Evolutionary conservation across 1,140 invertebrate species (phyloP).

Genomic region (Ericerus pela): DNA sequence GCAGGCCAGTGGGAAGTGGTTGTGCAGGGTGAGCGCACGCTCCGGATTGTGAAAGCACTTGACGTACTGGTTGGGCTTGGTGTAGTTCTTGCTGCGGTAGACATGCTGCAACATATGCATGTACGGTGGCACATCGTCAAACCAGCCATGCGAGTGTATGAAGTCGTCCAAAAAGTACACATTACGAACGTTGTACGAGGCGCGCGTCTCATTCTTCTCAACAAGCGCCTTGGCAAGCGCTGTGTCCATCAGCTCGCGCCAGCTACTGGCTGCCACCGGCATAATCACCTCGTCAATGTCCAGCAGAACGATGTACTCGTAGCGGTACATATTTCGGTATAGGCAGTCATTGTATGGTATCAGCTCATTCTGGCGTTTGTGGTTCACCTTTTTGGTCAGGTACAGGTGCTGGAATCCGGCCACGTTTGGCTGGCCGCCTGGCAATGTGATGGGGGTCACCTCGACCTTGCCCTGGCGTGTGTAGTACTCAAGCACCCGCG

Average conservation of each 20-base stretch:
- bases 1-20: slow-evolving; percentile 82
- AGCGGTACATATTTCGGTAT: slow-evolving; percentile 81
- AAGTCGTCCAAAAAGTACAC: slow-evolving; percentile 90
- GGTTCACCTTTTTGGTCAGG: slow-evolving; percentile 71
- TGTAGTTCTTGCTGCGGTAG: slow-evolving; percentile 76
- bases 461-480: slow-evolving; percentile 55
- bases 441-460: slow-evolving; percentile 72
- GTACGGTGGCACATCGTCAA: slow-evolving; percentile 69
- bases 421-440: slow-evolving; percentile 79
- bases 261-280: slow-evolving; percentile 58
- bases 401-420: slow-evolving; percentile 77
- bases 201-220: slow-evolving; percentile 54
- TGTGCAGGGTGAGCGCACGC: slow-evolving; percentile 74
- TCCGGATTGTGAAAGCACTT: slow-evolving; percentile 90
- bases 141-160: slow-evolving; percentile 61
- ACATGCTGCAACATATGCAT: slow-evolving; percentile 92
- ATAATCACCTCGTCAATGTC: slow-evolving; percentile 93
- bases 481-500: slow-evolving; percentile 73
- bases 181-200: slow-evolving; percentile 80
- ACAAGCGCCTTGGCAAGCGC: slow-evolving; percentile 51
- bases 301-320: slow-evolving; percentile 75
- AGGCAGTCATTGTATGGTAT: slow-evolving; percentile 95
- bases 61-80: slow-evolving; percentile 81
- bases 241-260: slow-evolving; percentile 61
- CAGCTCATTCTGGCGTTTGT: slow-evolving; percentile 86